Conservation (phyloP, 1,140 invertebrate species). For the Drosophila melanica region DNA sequence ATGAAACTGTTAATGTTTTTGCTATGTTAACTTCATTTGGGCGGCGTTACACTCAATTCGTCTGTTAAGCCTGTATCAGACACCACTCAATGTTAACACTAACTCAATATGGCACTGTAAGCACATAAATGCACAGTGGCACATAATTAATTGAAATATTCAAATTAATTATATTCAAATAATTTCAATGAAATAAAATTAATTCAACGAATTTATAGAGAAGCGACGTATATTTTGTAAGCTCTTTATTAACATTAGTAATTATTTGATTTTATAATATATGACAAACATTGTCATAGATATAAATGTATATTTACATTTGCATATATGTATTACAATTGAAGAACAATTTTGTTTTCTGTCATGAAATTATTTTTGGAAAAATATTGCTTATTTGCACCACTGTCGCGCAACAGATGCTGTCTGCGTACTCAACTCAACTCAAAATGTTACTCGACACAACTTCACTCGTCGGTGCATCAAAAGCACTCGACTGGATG, state of each 20-base stretch:
- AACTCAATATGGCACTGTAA: conserved; percentile 40
- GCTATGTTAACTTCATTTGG: conserved; percentile 28
- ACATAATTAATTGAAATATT: neutral
- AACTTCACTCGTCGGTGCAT: conserved; percentile 20
- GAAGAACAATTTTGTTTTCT: too few relatives aligned
- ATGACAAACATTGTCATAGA: too few relatives aligned
- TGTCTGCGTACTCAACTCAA: conserved; percentile 11
- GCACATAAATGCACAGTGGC: conserved; percentile 10
- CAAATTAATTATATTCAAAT: neutral
- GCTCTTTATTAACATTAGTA: too few relatives aligned
- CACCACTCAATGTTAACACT: conserved; percentile 31
- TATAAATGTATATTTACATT: too few relatives aligned
- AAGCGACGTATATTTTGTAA: too few relatives aligned
- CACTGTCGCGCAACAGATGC: conserved; percentile 49
- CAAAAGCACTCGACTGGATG: conserved; percentile 12
- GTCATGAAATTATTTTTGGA: too few relatives aligned
- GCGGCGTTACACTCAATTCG: conserved; percentile 13
- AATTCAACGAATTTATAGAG: neutral
- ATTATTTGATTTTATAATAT: too few relatives aligned
- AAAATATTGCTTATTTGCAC: neutral
- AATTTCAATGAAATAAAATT: neutral
- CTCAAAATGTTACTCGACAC: conserved; percentile 24
- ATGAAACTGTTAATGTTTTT: conserved; percentile 25
- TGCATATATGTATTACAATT: too few relatives aligned
- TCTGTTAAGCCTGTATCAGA: neutral